Evolutionary conservation across 2,797 vertebrate species (phyloP), one percentile per base, ranked within the genome.

Genomic region (Typhlichthys subterraneus): DNA sequence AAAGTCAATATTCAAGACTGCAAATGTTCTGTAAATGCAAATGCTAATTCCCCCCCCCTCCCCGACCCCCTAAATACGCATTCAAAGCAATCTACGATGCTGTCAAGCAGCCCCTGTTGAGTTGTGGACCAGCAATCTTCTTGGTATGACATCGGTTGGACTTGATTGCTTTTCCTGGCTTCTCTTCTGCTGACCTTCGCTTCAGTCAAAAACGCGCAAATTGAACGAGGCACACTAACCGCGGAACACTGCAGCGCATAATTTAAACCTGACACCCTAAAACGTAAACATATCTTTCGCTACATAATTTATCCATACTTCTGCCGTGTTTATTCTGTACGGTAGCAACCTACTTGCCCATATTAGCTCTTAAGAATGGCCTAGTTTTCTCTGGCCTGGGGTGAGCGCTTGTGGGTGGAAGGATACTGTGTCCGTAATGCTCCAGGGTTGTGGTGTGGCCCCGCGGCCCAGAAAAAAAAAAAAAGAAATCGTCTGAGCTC

Each of bases 181-280:
- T 65, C 0, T 57, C 70, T 82, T 83, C 82, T 80, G 64, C 57
- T 63, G 73, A 73, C 77, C 73, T 75, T 86, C 79, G 79, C 67
- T 60, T 69, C 70, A 65, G 65, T 67, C 76, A 65, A 77, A 85
- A 85, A 88, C 78, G 75, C 75, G 73, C 76, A 87, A 89, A 89
- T 88, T 85, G 85, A 73, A 83, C 8, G 69, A 53, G 82, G 69
- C 85, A 83, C 65, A 50, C 67, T 65, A 65, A 86, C 87, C 84
- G 59, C 83, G 82, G 81, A 80, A 77, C 73, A 70, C 84, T 42
- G 60, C 74, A 46, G 85, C 61, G 77, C 82, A 77, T 86, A 80
- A 91, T 89, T 89, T 85, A 84, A 87, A 87, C 84, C 82, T 78
- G 87, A 91, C 89, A 89, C 87, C 79, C 70, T 79, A 54, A 86